phyloP scores from a whole-genome alignment of 1,140 invertebrate species.

The Paralvinella palmiformis region DNA sequence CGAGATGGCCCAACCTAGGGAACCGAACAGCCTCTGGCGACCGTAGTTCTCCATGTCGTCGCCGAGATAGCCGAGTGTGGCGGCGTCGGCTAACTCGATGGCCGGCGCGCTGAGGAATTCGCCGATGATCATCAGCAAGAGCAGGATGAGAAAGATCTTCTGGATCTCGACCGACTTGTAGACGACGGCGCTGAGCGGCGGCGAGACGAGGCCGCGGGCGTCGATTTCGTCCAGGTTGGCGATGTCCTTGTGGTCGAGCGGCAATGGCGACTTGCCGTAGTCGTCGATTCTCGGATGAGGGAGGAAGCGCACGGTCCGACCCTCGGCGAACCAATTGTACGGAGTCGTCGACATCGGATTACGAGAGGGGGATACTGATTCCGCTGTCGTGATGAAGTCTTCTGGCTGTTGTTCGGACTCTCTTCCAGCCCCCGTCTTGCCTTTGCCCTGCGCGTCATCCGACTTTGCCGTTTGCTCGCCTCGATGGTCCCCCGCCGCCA shows the following conservation, averaged over 20 bases:
- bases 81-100: conserved; percentile 75
- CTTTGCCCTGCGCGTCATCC: background rate
- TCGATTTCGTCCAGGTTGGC: conserved; percentile 55
- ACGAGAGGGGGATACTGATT: background rate
- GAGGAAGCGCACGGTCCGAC: background rate
- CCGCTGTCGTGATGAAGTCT: background rate
- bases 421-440: background rate
- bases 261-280: conserved; percentile 19
- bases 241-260: conserved; percentile 65
- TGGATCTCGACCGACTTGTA: conserved; percentile 54
- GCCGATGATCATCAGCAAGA: conserved; percentile 87
- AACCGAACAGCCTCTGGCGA: conserved; percentile 96
- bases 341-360: background rate
- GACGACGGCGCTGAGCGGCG: conserved; percentile 87
- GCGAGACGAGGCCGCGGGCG: conserved; percentile 76
- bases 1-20: conserved; percentile 91
- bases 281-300: conserved; percentile 7
- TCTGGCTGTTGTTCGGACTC: background rate
- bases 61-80: conserved; percentile 81
- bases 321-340: too few species aligned
- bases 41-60: conserved; percentile 80
- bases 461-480: background rate
- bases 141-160: conserved; percentile 69
- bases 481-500: background rate
- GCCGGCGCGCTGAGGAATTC: conserved; percentile 97